Conservation (phyloP, 2,888 invertebrate species). For the Pyrrhia umbra region DNA sequence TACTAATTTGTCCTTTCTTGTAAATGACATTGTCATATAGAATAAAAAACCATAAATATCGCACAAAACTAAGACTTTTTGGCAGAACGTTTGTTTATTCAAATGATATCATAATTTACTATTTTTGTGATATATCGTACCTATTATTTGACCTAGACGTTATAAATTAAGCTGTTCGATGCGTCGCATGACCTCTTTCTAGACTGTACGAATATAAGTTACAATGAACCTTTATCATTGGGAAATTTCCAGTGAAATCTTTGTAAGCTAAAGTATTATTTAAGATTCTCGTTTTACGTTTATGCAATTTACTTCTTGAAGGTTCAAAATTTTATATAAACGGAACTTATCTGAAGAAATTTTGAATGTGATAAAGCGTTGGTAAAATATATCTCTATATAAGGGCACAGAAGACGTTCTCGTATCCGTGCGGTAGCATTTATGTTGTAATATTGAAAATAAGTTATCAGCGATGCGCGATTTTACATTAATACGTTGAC, state of each 20-base stretch:
- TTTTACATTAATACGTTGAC: background rate
- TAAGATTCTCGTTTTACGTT: conserved; percentile 8
- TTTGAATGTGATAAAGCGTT: conserved; percentile 60
- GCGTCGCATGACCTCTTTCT: conserved; percentile 46
- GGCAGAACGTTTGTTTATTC: conserved; percentile 35
- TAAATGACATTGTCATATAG: conserved; percentile 46
- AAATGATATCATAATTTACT: conserved; percentile 38
- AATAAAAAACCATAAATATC: conserved; percentile 43
- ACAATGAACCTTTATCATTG: conserved; percentile 49
- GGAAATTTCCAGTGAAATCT: conserved; percentile 45
- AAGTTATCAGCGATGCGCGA: conserved; percentile 21
- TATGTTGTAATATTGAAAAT: conserved; percentile 55
- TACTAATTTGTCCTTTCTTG: conserved; percentile 54
- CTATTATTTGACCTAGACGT: conserved; percentile 43
- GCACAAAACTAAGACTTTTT: conserved; percentile 34
- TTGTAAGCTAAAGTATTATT: conserved; percentile 1
- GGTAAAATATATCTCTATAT: conserved; percentile 69
- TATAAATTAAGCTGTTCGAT: conserved; percentile 47
- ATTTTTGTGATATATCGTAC: conserved; percentile 36
- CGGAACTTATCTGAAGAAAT: conserved; percentile 51
- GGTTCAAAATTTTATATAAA: conserved; percentile 1
- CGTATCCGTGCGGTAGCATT: conserved; percentile 67
- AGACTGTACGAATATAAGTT: conserved; percentile 22
- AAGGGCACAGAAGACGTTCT: conserved; percentile 68
- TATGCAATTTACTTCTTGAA: conserved; percentile 4